phyloP scores from a whole-genome alignment of 2,113 vertebrate genomes.

The Plotosus lineatus region DNA sequence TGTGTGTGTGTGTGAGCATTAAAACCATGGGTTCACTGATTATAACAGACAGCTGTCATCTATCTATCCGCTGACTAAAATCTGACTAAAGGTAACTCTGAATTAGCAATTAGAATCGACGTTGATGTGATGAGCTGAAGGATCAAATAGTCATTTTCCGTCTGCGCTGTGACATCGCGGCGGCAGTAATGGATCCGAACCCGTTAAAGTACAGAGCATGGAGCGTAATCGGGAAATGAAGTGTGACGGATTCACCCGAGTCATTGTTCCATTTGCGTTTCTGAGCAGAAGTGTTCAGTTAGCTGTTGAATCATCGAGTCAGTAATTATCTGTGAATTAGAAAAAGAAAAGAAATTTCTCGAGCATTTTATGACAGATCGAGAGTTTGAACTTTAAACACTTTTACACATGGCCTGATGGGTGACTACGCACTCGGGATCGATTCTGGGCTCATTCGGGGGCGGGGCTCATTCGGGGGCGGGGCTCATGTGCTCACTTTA shows the following conservation, averaged over 20 bases:
- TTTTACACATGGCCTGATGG: background rate
- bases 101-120: background rate
- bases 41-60: background rate
- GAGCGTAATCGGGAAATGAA: conserved; percentile 30
- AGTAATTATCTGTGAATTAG: conserved; percentile 41
- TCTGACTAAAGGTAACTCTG: background rate
- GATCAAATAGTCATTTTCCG: background rate
- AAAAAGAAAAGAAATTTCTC: conserved; percentile 19
- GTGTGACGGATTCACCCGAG: conserved; percentile 30
- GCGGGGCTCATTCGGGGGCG: background rate
- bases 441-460: background rate
- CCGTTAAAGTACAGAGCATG: conserved; percentile 35
- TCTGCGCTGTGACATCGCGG: conserved; percentile 29
- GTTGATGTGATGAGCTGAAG: background rate
- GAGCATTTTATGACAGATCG: conserved; percentile 22
- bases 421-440: background rate
- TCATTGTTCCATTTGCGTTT: conserved; percentile 34
- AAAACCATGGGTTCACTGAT: too few species aligned
- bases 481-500: too few species aligned
- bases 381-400: background rate
- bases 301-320: conserved; percentile 26
- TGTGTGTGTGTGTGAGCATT: too few species aligned
- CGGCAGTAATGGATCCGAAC: conserved; percentile 9
- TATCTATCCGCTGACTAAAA: background rate
- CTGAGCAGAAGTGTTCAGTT: conserved; percentile 23